Evolutionary conservation across 2,888 invertebrate species (phyloP).

Genomic region (Chalcosyrphus nemorum): DNA sequence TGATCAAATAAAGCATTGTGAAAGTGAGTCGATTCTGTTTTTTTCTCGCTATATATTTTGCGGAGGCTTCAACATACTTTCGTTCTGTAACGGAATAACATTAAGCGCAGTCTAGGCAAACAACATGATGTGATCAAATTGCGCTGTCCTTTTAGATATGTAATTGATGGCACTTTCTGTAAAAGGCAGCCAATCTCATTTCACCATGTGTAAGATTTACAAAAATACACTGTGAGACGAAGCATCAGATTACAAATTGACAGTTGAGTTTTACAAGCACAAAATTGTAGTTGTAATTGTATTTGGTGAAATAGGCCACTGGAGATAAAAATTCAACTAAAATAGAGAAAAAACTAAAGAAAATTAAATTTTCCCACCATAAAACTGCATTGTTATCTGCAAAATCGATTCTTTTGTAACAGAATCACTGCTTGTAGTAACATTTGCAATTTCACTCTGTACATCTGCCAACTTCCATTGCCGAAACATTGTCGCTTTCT

Average conservation of each 20-base stretch:
- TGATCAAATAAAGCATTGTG: not conserved
- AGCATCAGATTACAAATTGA: too few species aligned
- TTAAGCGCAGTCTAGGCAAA: not conserved
- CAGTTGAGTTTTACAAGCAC: too few species aligned
- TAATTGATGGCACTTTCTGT: too few species aligned
- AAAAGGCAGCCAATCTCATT: too few species aligned
- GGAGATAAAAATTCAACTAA: not conserved
- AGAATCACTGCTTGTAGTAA: not conserved
- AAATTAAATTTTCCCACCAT: not conserved
- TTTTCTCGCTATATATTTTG: not conserved
- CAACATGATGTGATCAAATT: not conserved
- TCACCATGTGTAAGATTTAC: too few species aligned
- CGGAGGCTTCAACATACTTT: not conserved
- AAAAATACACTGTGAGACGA: too few species aligned
- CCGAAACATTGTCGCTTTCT: conserved; percentile 11
- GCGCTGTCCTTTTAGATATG: not conserved
- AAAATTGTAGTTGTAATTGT: too few species aligned
- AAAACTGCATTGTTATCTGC: not conserved
- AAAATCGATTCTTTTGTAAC: not conserved
- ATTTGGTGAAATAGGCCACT: too few species aligned
- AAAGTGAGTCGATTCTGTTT: not conserved
- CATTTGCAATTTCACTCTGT: not conserved
- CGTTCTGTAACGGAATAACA: not conserved
- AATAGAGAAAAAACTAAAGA: not conserved
- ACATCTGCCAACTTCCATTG: not conserved